Base-by-base conservation (phyloP, 2,113 vertebrate genomes). In the Etheostoma cragini region DNA sequence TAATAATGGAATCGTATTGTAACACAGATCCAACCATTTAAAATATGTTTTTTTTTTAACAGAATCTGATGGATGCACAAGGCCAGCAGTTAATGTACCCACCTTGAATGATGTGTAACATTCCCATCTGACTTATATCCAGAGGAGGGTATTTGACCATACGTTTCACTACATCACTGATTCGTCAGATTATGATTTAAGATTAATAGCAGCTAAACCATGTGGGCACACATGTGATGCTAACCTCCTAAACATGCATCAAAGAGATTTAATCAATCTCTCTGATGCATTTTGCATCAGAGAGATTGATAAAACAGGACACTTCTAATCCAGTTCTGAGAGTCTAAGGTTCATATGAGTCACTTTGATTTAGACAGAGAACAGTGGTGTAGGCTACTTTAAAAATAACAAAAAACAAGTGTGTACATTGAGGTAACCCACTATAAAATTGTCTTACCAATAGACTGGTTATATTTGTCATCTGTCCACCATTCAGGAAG, bases 191-290 rank as follows among this genome's bases (percentile, higher is more conserved):
- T 80, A 50, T 50, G n/a, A 65, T 85, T 45, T 81, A 63, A 85
- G 83, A 87, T 88, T 81, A 80, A 82, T 77, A 46, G 62, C 72
- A 56, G 72, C 70, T 75, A 24, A 84, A 76, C 78, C 56, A 33
- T 62, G 66, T 52, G 12, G 58, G 45, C 60, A 7, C 45, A 38
- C 45, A 38, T 49, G 57, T 19, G 49, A 65, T 26, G 71, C 71
- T 63, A 60, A 0, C 62, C 57, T 45, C 13, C 54, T 38, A 42
- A 78, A 80, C 71, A 80, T 56, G 74, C 78, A 72, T 74, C 66
- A 72, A 33, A 52, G 60, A 56, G 75, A 84, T 84, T 87, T 81
- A 52, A 84, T 80, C 80, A 81, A 84, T 84, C 76, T 81, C 81
- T 72, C 53, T 45, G 81, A 80, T 74, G 73, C 30, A 76, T 5